Base-by-base conservation (phyloP, 2,888 invertebrate genomes). In the Cataglyphis rosenhaueri region DNA sequence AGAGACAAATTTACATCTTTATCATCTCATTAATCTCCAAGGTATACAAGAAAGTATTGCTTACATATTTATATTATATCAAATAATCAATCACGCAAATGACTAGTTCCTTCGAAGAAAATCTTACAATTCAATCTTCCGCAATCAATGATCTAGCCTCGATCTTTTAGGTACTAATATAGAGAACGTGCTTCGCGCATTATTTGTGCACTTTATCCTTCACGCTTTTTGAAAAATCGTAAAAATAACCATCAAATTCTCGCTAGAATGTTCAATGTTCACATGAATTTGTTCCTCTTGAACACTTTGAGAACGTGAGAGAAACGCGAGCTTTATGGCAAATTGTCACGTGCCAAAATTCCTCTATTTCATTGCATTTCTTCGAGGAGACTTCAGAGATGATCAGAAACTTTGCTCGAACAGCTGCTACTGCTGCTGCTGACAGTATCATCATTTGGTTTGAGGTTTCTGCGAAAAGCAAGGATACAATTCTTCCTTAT, bases 321-420 rank as follows among this genome's bases (percentile, higher is more conserved):
- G 61, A 73, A 52, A 61, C 65, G 48, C 64, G 32, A 35, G 35
- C 12, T 62, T 81, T 44, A 64, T 18, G 48, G 41, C 15, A 38
- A 32, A 15, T 52, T 41, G 32, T 70, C 70, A n/a, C 32, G 52
- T 38, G 21, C 5, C 5, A 18, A 57, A 29, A 76, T 70, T 71
- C 62, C 29, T 78, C 81, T 66, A 18, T 15, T n/a, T 25, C 71
- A 48, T 18, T 57, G n/a, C 52, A 59, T 18, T 41, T 59, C 66
- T 52, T 18, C 70, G 65, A 78, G 78, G 70, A 48, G 55, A 9
- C 68, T n/a, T 35, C 15, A 18, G 10, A 21, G 65, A 83, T 61
- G 84, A 71, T 75, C 68, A 82, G 82, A 81, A 88, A 89, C 89
- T 87, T 86, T 85, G 90, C 79, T 85, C 83, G 85, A 87, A 85